Conservation (phyloP, 2,888 invertebrate genomes). For the Portevinia maculata region DNA sequence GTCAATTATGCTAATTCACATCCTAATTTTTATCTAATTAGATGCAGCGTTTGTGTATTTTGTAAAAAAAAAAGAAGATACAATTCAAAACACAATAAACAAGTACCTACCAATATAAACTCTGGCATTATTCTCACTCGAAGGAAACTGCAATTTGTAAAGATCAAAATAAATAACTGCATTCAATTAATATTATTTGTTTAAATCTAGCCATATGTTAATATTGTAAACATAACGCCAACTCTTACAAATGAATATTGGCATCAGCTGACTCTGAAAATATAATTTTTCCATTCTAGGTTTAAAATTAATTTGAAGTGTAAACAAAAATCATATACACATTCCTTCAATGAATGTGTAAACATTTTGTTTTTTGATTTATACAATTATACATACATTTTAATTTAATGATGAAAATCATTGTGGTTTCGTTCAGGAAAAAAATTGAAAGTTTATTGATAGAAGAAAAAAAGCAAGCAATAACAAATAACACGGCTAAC, state of each 20-base stretch:
- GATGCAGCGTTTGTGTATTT: no score
- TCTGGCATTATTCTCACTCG: no score
- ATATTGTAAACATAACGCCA: background rate
- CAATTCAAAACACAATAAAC: no score
- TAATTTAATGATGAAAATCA: background rate
- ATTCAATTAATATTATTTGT: background rate
- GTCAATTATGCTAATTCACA: background rate
- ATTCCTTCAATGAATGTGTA: background rate
- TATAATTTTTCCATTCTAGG: background rate
- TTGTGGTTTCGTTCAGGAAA: background rate
- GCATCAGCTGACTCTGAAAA: background rate
- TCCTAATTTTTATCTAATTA: background rate
- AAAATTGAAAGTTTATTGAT: background rate
- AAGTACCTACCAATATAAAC: no score
- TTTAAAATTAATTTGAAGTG: background rate
- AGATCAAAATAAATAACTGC: no score
- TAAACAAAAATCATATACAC: background rate
- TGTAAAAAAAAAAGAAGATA: no score
- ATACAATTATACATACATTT: background rate
- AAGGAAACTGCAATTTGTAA: no score
- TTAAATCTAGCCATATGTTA: background rate
- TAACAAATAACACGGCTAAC: background rate
- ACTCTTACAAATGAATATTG: background rate
- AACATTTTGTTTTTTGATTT: conserved; percentile 9
- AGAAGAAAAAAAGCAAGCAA: background rate